Conservation (phyloP, 2,888 invertebrate genomes). For the Dynastes grantii region DNA sequence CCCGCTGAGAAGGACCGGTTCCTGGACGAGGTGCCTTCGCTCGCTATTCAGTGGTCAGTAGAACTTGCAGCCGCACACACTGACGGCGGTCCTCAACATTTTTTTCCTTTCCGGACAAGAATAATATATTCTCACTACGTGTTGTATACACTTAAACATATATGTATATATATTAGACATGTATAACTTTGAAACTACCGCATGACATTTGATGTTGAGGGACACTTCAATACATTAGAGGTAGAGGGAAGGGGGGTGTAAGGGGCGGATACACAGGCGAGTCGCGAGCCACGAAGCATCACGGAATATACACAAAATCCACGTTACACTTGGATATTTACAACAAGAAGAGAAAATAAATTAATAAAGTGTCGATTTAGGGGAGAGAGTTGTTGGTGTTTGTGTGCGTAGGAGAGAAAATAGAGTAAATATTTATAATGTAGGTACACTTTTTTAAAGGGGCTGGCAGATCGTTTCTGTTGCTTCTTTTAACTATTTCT, state of each 20-base stretch:
- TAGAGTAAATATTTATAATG: constrained; percentile 37
- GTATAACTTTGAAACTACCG: not conserved
- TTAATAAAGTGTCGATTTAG: constrained; percentile 62
- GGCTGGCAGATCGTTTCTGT: constrained; percentile 57
- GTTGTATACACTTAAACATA: constrained; percentile 2
- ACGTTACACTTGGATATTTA: constrained; percentile 66
- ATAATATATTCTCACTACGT: not conserved
- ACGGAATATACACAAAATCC: constrained; percentile 60
- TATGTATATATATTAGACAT: not conserved
- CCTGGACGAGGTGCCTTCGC: constrained; percentile 55
- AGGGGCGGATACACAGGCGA: constrained; percentile 54
- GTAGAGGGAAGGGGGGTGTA: constrained; percentile 31
- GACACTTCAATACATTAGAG: constrained; percentile 13
- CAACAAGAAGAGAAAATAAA: constrained; percentile 64
- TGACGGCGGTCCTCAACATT: constrained; percentile 47
- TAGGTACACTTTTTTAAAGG: constrained; percentile 63
- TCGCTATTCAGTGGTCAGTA: constrained; percentile 47
- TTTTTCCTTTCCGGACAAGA: constrained; percentile 3
- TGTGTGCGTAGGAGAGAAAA: constrained; percentile 29
- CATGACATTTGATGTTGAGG: constrained; percentile 23
- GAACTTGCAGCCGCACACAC: constrained; percentile 42
- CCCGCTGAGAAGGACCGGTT: constrained; percentile 69
- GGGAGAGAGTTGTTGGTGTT: constrained; percentile 27
- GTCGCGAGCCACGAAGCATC: constrained; percentile 52
- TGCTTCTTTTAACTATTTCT: constrained; percentile 6